Evolutionary conservation across 2,113 vertebrate species (phyloP).

Genomic region (Balaeniceps rex): DNA sequence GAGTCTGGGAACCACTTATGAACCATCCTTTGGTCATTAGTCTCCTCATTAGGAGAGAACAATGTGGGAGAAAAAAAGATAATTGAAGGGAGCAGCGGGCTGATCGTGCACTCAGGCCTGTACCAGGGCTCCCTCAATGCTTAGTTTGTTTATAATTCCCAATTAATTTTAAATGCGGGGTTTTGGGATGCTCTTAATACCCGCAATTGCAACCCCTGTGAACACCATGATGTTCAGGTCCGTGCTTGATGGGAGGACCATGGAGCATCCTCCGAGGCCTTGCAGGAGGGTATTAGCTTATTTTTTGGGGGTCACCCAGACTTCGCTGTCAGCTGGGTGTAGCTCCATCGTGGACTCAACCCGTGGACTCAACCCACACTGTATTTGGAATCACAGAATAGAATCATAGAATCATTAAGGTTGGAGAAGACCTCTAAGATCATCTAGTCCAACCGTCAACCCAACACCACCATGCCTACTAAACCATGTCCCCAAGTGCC

Average conservation of each 20-base stretch:
- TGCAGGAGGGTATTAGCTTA: fast-evolving
- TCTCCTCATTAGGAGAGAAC: conserved; percentile 82
- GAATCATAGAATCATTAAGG: no score
- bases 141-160: conserved; percentile 7
- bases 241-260: not conserved
- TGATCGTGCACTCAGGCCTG: conserved; percentile 38
- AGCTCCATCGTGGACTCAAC: no score
- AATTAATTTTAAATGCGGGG: conserved; percentile 37
- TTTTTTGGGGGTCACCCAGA: not conserved
- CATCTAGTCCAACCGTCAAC: no score
- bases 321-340: not conserved
- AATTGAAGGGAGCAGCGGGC: conserved; percentile 67
- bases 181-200: not conserved
- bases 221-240: not conserved
- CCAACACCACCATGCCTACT: no score
- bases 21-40: conserved; percentile 73
- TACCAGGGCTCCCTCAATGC: not conserved
- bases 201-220: fast-evolving
- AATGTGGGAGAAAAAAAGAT: conserved; percentile 59
- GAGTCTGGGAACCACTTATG: conserved; percentile 79
- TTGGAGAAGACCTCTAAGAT: no score
- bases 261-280: not conserved
- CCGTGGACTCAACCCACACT: not conserved
- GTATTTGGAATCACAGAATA: no score
- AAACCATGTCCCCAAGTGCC: no score